Base-by-base conservation (phyloP, 1,140 invertebrate species). In the Platorchestia sp. region DNA sequence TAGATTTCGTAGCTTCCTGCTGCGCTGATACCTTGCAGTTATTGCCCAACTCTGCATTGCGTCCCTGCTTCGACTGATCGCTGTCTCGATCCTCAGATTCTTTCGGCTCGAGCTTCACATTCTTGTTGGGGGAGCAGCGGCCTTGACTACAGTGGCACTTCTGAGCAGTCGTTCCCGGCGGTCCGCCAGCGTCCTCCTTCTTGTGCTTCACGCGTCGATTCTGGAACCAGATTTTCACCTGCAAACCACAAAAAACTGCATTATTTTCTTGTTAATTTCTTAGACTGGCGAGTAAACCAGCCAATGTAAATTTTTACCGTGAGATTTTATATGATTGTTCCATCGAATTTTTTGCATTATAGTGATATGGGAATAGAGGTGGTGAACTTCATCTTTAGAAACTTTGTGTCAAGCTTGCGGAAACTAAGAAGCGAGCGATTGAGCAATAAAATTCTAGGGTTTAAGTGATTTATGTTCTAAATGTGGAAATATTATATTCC, bases 201-300 rank as follows among this genome's bases (percentile, higher is more conserved):
- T 99, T 99, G 97, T 99, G 98, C 97, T 99, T 99, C 5, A 99
- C 99, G 6, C 99, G 97, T 16, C 97, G 96, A 95, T 97, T 97
- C 97, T 99, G 99, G 97, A 99, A 99, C 99, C 99, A 99, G 95
- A 99, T 99, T 97, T 99, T 99, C 86, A 99, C 99, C 97, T 99
- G 97, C 22, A 53, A 75, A 27, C 36, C 14, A 75, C 14, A 75
- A 44, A 45, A 95, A 95, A 40, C 27, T 27, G 47, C 59, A 41
- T 45, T 41, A 19, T 10, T 19, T 41, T 75, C 27, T 22, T 3
- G 36, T 22, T 22, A 22, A 19, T 75, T 75, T 14, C 36, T 22
- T 75, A 19, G 59, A 6, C 6, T 75, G 1, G 27, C 59, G 10
- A 75, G 36, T 75, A 75, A 3, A 22, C 59, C 27, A 3, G 27